Base-by-base conservation (phyloP, 2,113 vertebrate genomes). In the Clarias magur region DNA sequence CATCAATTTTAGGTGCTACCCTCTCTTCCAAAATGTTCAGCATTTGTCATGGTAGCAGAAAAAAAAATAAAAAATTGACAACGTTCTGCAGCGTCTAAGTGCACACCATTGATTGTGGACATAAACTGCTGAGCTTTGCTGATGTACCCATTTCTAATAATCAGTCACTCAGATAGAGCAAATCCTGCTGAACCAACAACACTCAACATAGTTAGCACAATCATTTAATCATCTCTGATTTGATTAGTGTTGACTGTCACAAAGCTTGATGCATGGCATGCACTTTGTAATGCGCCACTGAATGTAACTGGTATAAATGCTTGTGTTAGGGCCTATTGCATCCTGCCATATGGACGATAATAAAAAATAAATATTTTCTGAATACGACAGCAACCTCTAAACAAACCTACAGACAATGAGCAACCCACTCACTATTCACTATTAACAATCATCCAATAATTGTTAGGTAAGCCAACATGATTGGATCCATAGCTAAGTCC, bases 51-150 rank as follows among this genome's bases (percentile, higher is more conserved):
- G 91, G 85, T 80, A 59, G 80, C 25, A 83, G 84, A 25, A 21
- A 78, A 70, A 11, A 59, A 60, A 93, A 34, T 34, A 94, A 90
- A 91, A 89, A 87, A 89, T 90, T 86, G 86, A 87, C 90, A 91
- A 30, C 89, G 89, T 91, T 86, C 87, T 86, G 88, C 88, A 85
- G 76, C 48, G 17, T 48, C 9, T 53, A 42, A 80, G 65, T 34
- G 76, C 38, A 67, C 21, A 23, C 65, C 63, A 86, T 70, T 63
- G 65, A 63, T 72, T 84, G n/a, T 23, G 27, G 82, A 73, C 82
- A 84, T 57, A 25, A 72, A 90, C 80, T 73, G 86, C 90, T 82
- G 59, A 25, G 30, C 79, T 48, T 19, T 62, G 70, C 42, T 73
- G 79, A 54, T 27, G 30, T 73, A 81, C 87, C 19, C 23, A 78